Base-by-base conservation (phyloP, 2,797 vertebrate species). In the Smutsia gigantea region DNA sequence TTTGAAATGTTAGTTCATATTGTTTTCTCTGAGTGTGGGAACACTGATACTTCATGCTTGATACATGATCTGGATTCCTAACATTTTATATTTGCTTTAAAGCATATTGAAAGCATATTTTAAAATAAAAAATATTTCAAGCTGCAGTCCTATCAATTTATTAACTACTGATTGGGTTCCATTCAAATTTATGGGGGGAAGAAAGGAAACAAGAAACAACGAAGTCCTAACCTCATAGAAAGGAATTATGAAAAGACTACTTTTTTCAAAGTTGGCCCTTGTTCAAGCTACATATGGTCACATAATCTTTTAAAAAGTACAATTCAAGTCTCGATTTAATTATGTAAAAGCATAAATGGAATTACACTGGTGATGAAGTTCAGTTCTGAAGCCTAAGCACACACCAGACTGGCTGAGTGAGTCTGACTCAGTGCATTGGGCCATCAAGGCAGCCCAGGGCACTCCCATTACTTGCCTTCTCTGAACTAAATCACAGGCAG, bases 271-370 rank as follows among this genome's bases (percentile, higher is more conserved):
- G 98, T 97, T 99, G 99, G 99, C 99, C 98, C 98, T 94, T 98
- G 98, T 99, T 99, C 99, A 99, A 99, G 99, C 98, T 99, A 99
- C 99, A 99, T 99, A 99, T 99, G 99, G 99, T 99, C 99, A 98
- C 99, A 99, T 99, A 99, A 99, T 99, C 99, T 99, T 99, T 99
- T 99, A 99, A 99, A 99, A 99, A 96, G 98, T 98, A 97, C 98
- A 98, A 99, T 99, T 99, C 99, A 98, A 99, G 99, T 99, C 99
- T 99, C 99, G 98, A 99, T 99, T 99, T 99, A 99, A 99, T 99
- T 99, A 99, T 99, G 99, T 99, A 99, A 99, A 99, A 99, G 99
- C 99, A 98, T 99, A 99, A 99, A 99, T 99, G 98, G 99, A 99
- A 99, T 99, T 99, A 99, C 98, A 99, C 98, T 98, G 99, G 99